phyloP scores from a whole-genome alignment of 2,888 invertebrate species.

The Pachydiplax longipennis region DNA sequence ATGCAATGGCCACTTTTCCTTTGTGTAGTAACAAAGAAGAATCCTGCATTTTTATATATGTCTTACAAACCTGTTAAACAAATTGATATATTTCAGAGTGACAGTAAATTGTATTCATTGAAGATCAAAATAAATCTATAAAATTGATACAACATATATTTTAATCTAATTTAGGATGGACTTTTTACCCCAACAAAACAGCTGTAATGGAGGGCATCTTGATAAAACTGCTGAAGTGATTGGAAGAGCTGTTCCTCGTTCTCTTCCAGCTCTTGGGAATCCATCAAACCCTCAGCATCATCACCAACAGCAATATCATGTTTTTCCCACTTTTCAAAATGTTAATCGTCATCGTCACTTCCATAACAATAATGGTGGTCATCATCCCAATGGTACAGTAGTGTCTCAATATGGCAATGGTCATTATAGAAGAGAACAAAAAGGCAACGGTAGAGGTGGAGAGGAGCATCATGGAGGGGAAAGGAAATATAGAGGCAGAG shows the following conservation, averaged over 20 bases:
- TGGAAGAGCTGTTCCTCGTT: slow-evolving; percentile 51
- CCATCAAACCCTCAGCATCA: neutral
- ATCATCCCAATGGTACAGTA: neutral
- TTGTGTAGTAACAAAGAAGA: too few species aligned
- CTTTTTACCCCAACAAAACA: slow-evolving; percentile 49
- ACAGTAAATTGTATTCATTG: too few species aligned
- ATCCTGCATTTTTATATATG: too few species aligned
- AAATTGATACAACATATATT: neutral
- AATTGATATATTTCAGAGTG: too few species aligned
- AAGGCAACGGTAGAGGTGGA: slow-evolving; percentile 7
- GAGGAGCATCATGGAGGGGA: slow-evolving; percentile 8
- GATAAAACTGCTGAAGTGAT: slow-evolving; percentile 50
- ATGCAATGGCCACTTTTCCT: too few species aligned
- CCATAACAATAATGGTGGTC: slow-evolving; percentile 18
- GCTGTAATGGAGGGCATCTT: slow-evolving; percentile 45
- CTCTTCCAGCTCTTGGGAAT: slow-evolving; percentile 16
- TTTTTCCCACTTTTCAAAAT: slow-evolving; percentile 30
- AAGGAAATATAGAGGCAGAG: slow-evolving; percentile 11
- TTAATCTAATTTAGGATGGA: slow-evolving; percentile 48
- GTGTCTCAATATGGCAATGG: slow-evolving; percentile 6
- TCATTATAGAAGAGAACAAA: neutral
- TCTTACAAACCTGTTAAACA: too few species aligned
- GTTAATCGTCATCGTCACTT: slow-evolving; percentile 19
- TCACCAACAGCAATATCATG: slow-evolving; percentile 9
- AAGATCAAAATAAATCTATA: too few species aligned